Conservation (phyloP, 2,113 vertebrate genomes). For the Syngnathus floridae region DNA sequence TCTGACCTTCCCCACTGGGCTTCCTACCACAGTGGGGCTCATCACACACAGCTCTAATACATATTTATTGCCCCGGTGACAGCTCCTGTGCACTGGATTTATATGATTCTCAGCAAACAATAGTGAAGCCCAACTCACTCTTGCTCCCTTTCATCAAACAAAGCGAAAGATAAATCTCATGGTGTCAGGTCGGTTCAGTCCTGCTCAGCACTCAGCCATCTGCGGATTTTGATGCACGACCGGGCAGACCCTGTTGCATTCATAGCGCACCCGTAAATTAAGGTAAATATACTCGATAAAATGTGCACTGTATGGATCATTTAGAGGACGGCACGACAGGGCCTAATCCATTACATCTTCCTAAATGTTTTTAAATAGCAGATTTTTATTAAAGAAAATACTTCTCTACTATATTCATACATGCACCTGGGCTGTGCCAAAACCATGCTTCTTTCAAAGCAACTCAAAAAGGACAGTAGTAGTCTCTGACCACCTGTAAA, state of each 20-base stretch:
- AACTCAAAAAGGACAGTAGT: too few relatives aligned
- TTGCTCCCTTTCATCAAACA: conserved; percentile 44
- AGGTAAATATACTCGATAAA: conserved; percentile 42
- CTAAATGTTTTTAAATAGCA: too few relatives aligned
- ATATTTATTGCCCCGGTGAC: conserved; percentile 57
- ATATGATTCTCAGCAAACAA: conserved; percentile 60
- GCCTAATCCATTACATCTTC: background rate
- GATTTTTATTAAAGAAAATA: too few relatives aligned
- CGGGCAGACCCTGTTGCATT: conserved; percentile 10
- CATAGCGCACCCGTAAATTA: conserved; percentile 33
- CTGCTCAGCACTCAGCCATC: conserved; percentile 34
- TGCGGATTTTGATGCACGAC: conserved; percentile 16
- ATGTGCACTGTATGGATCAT: background rate
- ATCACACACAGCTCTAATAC: conserved; percentile 53
- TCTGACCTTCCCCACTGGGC: conserved; percentile 61
- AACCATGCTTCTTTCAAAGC: too few relatives aligned
- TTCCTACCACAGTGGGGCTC: conserved; percentile 51
- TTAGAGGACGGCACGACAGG: background rate
- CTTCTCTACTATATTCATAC: too few relatives aligned
- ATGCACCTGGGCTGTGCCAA: too few relatives aligned
- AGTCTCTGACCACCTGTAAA: too few relatives aligned
- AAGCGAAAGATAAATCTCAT: conserved; percentile 39
- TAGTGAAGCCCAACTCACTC: conserved; percentile 46
- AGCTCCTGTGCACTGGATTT: conserved; percentile 47
- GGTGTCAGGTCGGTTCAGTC: conserved; percentile 20